phyloP scores from a whole-genome alignment of 2,888 invertebrate genomes.

The Conistra vaccinii region DNA sequence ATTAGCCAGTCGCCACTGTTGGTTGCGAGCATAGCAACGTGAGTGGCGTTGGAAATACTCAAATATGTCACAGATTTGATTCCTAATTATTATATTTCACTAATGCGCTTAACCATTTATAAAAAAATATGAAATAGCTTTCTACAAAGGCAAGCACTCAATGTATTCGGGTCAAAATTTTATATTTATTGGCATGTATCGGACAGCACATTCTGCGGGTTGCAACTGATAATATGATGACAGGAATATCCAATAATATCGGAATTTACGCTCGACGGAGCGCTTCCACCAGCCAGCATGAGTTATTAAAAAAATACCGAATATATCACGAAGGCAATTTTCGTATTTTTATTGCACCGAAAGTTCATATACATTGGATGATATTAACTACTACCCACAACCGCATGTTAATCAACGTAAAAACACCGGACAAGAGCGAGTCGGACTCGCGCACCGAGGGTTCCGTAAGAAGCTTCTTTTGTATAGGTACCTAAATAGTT shows the following conservation, averaged over 20 bases:
- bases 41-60: too few species aligned
- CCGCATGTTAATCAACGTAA: background rate
- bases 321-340: background rate
- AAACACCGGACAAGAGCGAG: too few species aligned
- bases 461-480: too few species aligned
- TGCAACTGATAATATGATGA: constrained; percentile 10
- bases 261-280: background rate
- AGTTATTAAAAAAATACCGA: background rate
- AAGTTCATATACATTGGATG: background rate
- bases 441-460: too few species aligned
- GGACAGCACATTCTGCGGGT: background rate
- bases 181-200: constrained; percentile 15
- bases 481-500: too few species aligned
- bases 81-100: too few species aligned
- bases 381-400: background rate
- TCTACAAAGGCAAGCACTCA: background rate
- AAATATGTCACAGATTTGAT: too few species aligned
- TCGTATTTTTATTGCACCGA: background rate
- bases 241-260: background rate
- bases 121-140: background rate
- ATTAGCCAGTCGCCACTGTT: background rate
- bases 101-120: too few species aligned
- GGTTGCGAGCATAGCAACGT: too few species aligned
- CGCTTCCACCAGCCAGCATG: too few species aligned
- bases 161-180: background rate